Conservation (phyloP, 2,113 vertebrate genomes). For the Dicerorhinus sumatrensis region DNA sequence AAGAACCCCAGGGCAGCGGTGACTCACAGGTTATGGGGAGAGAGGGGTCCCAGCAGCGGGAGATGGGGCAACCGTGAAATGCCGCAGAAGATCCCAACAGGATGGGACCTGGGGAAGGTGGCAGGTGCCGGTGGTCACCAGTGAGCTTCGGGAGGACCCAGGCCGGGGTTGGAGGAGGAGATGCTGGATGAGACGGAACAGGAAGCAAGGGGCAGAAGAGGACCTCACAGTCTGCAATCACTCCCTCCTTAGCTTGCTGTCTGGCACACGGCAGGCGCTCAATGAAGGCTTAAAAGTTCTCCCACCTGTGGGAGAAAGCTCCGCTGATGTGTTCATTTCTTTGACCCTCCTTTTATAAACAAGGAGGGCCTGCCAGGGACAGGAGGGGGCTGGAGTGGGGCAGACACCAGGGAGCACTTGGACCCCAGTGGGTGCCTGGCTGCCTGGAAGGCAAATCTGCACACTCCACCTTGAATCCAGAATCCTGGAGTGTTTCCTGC, state of each 20-base stretch:
- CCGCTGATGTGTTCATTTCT: neutral
- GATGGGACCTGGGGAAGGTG: neutral
- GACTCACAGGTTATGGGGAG: neutral
- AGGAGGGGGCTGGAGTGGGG: neutral
- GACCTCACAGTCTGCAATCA: too few species aligned
- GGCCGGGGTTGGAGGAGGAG: neutral
- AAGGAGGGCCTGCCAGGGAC: neutral
- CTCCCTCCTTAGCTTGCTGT: too few species aligned
- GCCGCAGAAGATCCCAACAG: neutral
- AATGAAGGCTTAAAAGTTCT: too few species aligned
- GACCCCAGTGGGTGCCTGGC: neutral
- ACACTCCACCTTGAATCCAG: neutral
- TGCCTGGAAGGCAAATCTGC: neutral
- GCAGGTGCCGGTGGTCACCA: accelerated
- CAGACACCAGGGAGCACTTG: neutral
- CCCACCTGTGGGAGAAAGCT: neutral
- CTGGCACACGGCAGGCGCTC: too few species aligned
- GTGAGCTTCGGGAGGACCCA: neutral
- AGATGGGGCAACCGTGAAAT: neutral
- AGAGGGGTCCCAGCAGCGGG: accelerated
- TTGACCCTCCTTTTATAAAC: too few species aligned
- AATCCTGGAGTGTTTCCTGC: neutral
- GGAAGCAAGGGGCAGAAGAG: too few species aligned
- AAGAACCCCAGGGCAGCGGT: neutral
- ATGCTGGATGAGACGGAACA: too few species aligned